Evolutionary conservation across 2,113 vertebrate genomes (phyloP).

Genomic region (Halcyon senegalensis): DNA sequence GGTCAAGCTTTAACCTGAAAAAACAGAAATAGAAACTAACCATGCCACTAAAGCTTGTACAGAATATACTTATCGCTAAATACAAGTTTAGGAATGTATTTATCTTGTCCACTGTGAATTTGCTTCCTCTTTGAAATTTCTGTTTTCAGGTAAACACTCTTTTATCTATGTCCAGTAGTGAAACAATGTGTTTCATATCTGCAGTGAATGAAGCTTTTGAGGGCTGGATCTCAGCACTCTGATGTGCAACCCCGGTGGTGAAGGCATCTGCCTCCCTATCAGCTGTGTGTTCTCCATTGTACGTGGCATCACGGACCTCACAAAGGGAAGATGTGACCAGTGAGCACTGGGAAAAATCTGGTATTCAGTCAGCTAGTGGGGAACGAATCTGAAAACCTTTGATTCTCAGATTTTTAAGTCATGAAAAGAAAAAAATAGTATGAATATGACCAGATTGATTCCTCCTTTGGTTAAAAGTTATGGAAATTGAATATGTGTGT

Average conservation of each 20-base stretch:
- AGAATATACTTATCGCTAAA: background rate
- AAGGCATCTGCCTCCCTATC: background rate
- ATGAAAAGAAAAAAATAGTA: background rate
- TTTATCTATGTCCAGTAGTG: background rate
- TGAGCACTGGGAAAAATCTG: background rate
- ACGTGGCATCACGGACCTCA: background rate
- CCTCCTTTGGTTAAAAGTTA: background rate
- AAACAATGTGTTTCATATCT: background rate
- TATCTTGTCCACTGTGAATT: background rate
- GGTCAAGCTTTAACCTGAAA: background rate
- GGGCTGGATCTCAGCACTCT: background rate
- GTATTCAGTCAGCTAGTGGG: background rate
- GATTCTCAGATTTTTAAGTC: background rate
- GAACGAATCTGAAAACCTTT: background rate
- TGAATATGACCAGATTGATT: background rate
- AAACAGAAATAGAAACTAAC: background rate
- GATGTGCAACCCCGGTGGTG: background rate
- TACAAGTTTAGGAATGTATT: background rate
- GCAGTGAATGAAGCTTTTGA: background rate
- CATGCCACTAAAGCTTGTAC: background rate
- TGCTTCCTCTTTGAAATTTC: background rate
- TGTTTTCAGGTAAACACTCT: background rate
- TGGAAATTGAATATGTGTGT: background rate
- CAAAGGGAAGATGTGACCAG: background rate
- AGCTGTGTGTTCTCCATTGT: accelerated